These are phyloP conservation scores for Andricus grossulariae DNA, from an alignment of 1,140 invertebrate genomes.

Conservation along the genomic window DNA sequence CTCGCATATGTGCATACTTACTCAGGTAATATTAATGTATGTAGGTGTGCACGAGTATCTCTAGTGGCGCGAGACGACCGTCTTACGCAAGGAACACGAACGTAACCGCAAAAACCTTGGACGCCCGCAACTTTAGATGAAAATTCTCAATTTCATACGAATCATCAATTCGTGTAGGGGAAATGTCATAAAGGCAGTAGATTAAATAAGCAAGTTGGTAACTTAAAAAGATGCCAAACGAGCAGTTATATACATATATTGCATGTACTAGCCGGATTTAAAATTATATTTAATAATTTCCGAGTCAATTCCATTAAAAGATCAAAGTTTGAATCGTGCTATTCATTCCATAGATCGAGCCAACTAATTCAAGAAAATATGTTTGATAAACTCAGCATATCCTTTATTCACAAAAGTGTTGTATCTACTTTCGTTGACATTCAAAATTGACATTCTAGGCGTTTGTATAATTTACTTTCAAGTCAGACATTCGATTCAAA, in stretches of 20 bases:
- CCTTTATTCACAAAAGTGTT: neutral
- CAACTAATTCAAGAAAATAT: neutral
- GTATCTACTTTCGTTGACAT: constrained; percentile 13
- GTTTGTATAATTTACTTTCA: constrained; percentile 28
- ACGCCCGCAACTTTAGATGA: neutral
- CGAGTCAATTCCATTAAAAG: too few species aligned
- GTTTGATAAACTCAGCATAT: neutral
- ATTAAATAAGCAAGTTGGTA: too few species aligned
- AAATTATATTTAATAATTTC: too few species aligned
- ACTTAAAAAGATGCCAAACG: too few species aligned
- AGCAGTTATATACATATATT: too few species aligned
- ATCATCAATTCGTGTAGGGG: too few species aligned
- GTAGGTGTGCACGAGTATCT: constrained; percentile 24
- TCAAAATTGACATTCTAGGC: constrained; percentile 29
- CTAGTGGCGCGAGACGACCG: constrained; percentile 6
- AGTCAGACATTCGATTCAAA: constrained; percentile 28
- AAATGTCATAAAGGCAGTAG: too few species aligned
- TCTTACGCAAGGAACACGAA: constrained; percentile 18
- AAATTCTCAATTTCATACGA: too few species aligned
- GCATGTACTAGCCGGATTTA: too few species aligned
- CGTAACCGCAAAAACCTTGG: constrained; percentile 28
- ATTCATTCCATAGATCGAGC: too few species aligned
- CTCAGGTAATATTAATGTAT: constrained; percentile 1
- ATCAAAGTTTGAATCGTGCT: too few species aligned
- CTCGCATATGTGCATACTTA: constrained; percentile 15